A percentile compares a stretch with the other conserved stretches of the same genome.
Conservation (phyloP, 2,113 vertebrate genomes). For the Prunella himalayana region DNA sequence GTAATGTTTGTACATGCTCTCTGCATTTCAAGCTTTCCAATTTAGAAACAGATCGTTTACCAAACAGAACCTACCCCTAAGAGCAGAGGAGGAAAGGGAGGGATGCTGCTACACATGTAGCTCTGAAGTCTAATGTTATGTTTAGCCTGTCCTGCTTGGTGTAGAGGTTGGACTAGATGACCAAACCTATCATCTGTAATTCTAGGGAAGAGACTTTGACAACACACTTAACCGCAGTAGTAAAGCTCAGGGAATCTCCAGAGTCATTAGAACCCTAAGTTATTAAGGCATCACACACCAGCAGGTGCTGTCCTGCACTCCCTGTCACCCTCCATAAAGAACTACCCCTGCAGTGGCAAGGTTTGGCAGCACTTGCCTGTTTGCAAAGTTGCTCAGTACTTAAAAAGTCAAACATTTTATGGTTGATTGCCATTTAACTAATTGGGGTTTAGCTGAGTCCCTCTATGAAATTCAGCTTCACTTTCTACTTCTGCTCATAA, state of each 20-base stretch:
- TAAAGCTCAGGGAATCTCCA: background rate
- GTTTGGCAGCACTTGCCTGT: background rate
- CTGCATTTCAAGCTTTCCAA: background rate
- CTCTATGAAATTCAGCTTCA: background rate
- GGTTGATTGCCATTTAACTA: background rate
- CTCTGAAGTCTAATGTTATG: constrained; percentile 46
- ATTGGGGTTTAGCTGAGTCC: background rate
- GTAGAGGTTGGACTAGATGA: constrained; percentile 41
- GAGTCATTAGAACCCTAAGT: background rate
- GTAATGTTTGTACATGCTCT: background rate
- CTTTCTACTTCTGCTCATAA: background rate
- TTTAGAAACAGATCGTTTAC: constrained; percentile 36
- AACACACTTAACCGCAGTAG: constrained; percentile 25
- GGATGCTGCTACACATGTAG: constrained; percentile 41
- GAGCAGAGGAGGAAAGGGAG: constrained; percentile 6
- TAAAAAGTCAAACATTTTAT: background rate
- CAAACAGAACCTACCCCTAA: background rate
- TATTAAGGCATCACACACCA: background rate
- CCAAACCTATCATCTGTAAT: constrained; percentile 61
- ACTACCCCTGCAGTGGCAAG: background rate
- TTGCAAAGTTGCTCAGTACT: background rate
- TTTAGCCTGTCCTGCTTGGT: constrained; percentile 44
- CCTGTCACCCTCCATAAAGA: background rate
- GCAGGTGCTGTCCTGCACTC: background rate
- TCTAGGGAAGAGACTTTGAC: constrained; percentile 40